Conservation (phyloP, 2,113 vertebrate genomes). For the Alosa alosa region DNA sequence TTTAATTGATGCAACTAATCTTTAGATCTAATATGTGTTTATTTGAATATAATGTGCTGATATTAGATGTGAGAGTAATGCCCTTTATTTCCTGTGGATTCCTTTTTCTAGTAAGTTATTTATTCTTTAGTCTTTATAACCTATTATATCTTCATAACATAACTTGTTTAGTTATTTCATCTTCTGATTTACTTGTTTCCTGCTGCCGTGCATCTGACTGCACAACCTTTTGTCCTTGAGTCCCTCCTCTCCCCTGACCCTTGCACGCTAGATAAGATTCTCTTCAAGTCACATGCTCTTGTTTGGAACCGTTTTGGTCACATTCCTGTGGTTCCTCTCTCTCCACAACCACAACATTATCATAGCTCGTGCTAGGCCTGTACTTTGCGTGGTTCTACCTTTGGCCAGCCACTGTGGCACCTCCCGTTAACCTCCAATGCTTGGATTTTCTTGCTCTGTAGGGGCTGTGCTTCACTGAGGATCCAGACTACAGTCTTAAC, state of each 20-base stretch:
- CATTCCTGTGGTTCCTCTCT: background rate
- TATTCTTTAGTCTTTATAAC: too few relatives aligned
- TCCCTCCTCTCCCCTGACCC: background rate
- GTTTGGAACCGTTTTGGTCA: background rate
- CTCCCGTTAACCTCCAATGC: background rate
- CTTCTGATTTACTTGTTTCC: background rate
- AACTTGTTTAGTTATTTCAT: background rate
- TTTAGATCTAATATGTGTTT: background rate
- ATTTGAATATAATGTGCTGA: background rate
- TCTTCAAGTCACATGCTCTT: background rate
- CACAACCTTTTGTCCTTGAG: background rate
- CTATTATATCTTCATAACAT: too few relatives aligned
- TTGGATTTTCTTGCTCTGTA: background rate
- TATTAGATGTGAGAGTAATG: background rate
- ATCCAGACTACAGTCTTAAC: background rate
- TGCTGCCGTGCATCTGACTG: background rate
- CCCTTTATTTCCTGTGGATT: background rate
- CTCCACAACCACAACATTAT: background rate
- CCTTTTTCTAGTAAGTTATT: background rate
- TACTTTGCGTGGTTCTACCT: background rate
- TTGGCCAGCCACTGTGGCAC: background rate
- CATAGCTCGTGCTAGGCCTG: background rate
- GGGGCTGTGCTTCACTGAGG: background rate
- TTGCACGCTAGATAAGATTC: constrained; percentile 2
- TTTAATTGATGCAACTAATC: background rate